phyloP scores from a whole-genome alignment of 2,797 vertebrate genomes.

The Argyrosomus regius region DNA sequence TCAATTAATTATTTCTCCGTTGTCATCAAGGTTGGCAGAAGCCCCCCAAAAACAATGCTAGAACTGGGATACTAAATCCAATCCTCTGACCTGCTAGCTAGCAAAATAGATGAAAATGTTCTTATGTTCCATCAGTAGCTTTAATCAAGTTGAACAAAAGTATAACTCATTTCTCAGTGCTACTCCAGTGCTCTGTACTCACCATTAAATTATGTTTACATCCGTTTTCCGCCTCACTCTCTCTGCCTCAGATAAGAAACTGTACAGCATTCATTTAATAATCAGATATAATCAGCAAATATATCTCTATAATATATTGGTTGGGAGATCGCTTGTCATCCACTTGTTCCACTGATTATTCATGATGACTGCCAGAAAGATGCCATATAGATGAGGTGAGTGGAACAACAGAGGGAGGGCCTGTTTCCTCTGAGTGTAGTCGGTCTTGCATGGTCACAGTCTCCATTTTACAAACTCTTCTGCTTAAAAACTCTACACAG shows the following conservation, averaged over 20 bases:
- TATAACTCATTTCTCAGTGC: background rate
- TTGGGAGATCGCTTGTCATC: constrained; percentile 7
- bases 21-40: background rate
- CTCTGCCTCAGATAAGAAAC: constrained; percentile 6
- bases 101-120: too few relatives aligned
- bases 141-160: background rate
- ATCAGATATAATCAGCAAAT: background rate
- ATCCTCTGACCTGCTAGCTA: background rate
- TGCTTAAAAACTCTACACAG: background rate
- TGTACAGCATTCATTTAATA: background rate
- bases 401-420: background rate
- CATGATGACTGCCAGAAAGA: background rate
- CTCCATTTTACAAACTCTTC: background rate
- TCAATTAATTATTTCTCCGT: background rate
- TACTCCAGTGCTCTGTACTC: background rate
- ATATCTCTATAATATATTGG: too few relatives aligned
- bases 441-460: background rate
- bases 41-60: background rate
- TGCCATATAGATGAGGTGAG: background rate
- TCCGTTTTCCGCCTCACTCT: background rate
- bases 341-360: background rate
- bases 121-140: background rate
- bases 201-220: background rate
- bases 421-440: background rate
- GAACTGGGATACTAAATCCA: background rate